A percentile compares a stretch with the other conserved stretches of the same genome.
These are phyloP conservation scores for Dryobates pubescens DNA, from an alignment of 2,797 vertebrate genomes.

Conservation along the genomic window DNA sequence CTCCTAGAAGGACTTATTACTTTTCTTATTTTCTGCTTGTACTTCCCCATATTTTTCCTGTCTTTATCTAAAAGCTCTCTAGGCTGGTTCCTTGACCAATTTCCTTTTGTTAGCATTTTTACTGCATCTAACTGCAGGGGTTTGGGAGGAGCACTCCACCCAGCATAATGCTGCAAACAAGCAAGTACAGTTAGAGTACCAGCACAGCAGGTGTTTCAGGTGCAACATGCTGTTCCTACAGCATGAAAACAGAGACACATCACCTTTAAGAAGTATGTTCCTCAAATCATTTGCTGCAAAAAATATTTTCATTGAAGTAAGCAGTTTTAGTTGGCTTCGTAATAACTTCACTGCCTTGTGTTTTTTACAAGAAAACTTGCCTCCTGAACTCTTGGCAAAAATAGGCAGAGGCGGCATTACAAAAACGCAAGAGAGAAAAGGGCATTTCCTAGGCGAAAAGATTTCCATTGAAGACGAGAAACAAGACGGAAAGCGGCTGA, in stretches of 20 bases:
- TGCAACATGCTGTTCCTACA: not conserved
- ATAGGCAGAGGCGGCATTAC: not conserved
- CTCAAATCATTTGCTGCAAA: not conserved
- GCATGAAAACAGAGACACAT: not conserved
- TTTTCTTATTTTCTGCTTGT: not conserved
- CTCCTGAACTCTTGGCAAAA: not conserved
- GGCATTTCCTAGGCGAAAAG: not conserved
- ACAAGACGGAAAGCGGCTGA: not conserved
- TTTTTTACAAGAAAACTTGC: not conserved
- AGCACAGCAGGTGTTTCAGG: not conserved
- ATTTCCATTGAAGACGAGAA: not conserved
- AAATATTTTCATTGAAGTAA: not conserved
- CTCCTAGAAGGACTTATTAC: not conserved
- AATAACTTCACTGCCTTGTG: not conserved
- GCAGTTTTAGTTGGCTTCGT: not conserved
- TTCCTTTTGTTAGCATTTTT: not conserved
- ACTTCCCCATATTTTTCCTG: not conserved
- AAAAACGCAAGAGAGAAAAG: not conserved
- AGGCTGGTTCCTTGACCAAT: not conserved
- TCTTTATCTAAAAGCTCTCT: not conserved
- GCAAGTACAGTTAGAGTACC: not conserved
- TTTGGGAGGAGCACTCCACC: not conserved
- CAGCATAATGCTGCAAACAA: not conserved
- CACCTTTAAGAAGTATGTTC: not conserved
- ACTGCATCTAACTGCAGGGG: not conserved